Percentiles rank a stretch among this genome's conserved stretches.
These are phyloP conservation scores for Camponotus vicinus DNA, from an alignment of 1,140 invertebrate genomes.

Conservation along the genomic window DNA sequence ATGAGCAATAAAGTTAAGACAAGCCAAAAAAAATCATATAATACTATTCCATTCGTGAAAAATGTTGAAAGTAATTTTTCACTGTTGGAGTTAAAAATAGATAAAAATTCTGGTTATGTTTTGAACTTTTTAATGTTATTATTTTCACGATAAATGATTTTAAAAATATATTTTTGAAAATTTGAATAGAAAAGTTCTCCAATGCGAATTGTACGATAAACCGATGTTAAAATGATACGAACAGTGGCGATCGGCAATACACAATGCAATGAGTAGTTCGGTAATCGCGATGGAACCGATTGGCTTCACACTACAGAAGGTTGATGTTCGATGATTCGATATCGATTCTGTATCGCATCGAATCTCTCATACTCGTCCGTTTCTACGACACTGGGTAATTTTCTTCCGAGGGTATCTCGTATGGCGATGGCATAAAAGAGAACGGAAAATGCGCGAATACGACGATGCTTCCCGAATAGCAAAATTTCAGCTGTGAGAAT, in stretches of 20 bases:
- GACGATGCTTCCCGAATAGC: slow-evolving; percentile 31
- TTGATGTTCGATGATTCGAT: slow-evolving; percentile 68
- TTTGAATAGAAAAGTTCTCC: neutral
- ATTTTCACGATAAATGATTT: slow-evolving; percentile 14
- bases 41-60: neutral
- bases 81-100: neutral
- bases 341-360: slow-evolving; percentile 57
- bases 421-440: slow-evolving; percentile 40
- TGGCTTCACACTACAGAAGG: slow-evolving; percentile 56
- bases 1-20: neutral
- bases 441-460: neutral
- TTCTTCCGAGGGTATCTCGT: slow-evolving; percentile 67
- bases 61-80: neutral
- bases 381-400: slow-evolving; percentile 59
- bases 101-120: slow-evolving; percentile 6
- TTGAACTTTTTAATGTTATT: neutral
- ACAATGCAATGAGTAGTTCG: slow-evolving; percentile 36
- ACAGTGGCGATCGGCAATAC: slow-evolving; percentile 38
- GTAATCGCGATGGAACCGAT: slow-evolving; percentile 60
- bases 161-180: neutral
- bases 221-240: slow-evolving; percentile 47
- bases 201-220: slow-evolving; percentile 33
- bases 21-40: neutral
- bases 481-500: slow-evolving; percentile 48
- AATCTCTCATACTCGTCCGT: slow-evolving; percentile 12